These are phyloP conservation scores for Grammatotria lemairii DNA, from an alignment of 2,113 vertebrate genomes.

Conservation along the genomic window DNA sequence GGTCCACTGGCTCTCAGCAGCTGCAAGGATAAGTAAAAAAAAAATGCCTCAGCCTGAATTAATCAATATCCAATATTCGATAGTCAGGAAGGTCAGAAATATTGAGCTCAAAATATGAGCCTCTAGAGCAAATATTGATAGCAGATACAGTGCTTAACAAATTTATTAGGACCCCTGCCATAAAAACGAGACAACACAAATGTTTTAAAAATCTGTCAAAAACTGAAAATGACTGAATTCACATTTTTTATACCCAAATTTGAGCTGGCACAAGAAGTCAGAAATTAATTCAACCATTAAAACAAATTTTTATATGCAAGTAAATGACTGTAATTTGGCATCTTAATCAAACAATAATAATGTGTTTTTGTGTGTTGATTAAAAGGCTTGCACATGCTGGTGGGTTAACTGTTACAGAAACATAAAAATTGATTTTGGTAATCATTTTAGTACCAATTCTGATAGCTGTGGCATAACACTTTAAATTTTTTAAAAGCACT, in stretches of 20 bases:
- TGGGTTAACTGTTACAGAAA: not conserved
- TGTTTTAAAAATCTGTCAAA: not conserved
- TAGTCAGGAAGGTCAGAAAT: not conserved
- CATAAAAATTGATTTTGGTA: not conserved
- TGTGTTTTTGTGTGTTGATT: not conserved
- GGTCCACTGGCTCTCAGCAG: not conserved
- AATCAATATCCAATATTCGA: not conserved
- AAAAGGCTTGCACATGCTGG: not conserved
- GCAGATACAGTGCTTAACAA: not conserved
- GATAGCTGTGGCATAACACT: not conserved
- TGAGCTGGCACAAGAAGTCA: not conserved
- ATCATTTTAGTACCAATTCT: not conserved
- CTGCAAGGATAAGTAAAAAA: not conserved
- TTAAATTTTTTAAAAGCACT: not conserved
- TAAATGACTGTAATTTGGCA: not conserved
- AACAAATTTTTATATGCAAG: not conserved
- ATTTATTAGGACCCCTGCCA: not conserved
- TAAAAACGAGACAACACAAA: not conserved
- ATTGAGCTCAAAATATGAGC: not conserved
- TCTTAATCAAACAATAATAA: not conserved
- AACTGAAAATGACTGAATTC: not conserved
- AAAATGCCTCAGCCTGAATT: not conserved
- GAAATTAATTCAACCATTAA: not conserved
- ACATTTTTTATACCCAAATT: not conserved
- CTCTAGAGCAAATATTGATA: not conserved